Evolutionary conservation across 92 coral and sea anemone species (phyloP).

Genomic region (Porites lobata): DNA sequence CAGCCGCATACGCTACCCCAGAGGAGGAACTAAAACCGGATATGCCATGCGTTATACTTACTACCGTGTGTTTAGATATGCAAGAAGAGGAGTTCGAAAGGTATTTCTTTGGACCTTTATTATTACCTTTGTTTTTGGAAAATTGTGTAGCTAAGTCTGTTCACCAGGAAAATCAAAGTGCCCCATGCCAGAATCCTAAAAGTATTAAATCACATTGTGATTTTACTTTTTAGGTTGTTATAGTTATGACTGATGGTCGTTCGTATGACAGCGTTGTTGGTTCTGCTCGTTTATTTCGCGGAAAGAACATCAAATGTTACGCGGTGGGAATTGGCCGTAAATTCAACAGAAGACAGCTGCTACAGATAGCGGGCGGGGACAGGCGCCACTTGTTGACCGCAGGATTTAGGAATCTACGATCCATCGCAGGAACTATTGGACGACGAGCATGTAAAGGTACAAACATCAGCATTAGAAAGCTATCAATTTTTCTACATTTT

Average conservation of each 20-base stretch:
- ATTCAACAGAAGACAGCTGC: constrained; percentile 48
- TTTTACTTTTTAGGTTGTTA: not conserved
- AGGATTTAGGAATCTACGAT: constrained; percentile 46
- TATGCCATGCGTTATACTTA: constrained; percentile 53
- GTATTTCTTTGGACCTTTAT: constrained; percentile 3
- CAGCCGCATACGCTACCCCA: constrained; percentile 58
- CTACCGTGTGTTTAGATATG: constrained; percentile 41
- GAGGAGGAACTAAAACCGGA: constrained; percentile 73
- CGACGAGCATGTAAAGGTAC: constrained; percentile 65
- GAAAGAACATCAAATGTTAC: constrained; percentile 56
- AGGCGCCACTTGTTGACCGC: constrained; percentile 65
- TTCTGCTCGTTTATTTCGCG: constrained; percentile 62
- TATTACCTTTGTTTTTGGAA: not conserved
- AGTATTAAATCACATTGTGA: not conserved
- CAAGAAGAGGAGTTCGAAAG: constrained; percentile 65
- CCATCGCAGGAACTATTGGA: constrained; percentile 53
- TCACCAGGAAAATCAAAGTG: too few species aligned
- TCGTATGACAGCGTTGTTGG: not conserved
- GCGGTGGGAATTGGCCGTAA: constrained; percentile 72
- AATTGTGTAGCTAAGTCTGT: too few species aligned
- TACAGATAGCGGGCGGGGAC: constrained; percentile 60
- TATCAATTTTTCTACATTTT: not conserved
- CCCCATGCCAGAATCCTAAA: too few species aligned
- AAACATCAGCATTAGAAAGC: too few species aligned
- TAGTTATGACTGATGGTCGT: not conserved